These are phyloP conservation scores for Phyllostomus hastatus DNA, from an alignment of 2,113 vertebrate genomes.

Conservation along the genomic window DNA sequence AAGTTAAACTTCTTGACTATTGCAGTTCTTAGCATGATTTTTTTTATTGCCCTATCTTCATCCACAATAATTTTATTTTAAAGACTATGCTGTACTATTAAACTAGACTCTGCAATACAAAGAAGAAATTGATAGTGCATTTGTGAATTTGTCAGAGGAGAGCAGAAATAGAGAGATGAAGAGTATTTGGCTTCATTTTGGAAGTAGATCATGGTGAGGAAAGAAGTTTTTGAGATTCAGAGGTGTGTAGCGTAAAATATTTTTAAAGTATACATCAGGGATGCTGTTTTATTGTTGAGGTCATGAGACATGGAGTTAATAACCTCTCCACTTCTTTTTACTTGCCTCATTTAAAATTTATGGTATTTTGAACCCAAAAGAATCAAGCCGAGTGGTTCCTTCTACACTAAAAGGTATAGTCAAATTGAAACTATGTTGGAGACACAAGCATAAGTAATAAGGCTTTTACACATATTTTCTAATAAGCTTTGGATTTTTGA, in stretches of 20 bases:
- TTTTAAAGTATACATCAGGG: conserved; percentile 1
- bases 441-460: neutral
- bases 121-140: neutral
- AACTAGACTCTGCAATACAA: neutral
- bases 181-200: neutral
- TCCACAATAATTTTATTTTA: conserved; percentile 23
- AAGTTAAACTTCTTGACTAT: conserved; percentile 29
- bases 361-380: conserved; percentile 51
- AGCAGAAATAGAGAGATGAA: neutral
- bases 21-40: neutral
- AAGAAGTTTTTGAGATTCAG: neutral
- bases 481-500: conserved; percentile 22
- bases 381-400: conserved; percentile 24
- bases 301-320: conserved; percentile 42
- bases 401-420: neutral
- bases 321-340: conserved; percentile 43
- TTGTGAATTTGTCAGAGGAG: conserved; percentile 8
- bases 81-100: neutral
- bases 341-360: conserved; percentile 64
- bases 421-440: conserved; percentile 14
- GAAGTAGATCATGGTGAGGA: neutral
- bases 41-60: neutral
- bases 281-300: conserved; percentile 35
- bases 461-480: neutral
- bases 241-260: neutral